Evolutionary conservation across 2,888 invertebrate species (phyloP).

Genomic region (Habroteleia sp.): DNA sequence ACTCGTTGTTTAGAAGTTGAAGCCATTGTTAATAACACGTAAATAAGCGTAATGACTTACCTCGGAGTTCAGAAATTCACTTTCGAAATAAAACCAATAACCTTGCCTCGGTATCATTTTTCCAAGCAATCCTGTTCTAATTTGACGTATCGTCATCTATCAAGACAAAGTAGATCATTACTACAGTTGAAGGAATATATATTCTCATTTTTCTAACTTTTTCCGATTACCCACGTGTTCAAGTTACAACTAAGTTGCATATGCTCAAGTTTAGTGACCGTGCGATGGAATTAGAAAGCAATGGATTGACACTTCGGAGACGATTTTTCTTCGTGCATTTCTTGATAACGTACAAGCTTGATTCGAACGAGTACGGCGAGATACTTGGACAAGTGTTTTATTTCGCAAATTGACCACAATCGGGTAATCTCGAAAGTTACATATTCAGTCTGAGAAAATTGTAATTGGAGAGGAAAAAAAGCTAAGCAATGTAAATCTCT

Average conservation of each 20-base stretch:
- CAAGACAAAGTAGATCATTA: neutral
- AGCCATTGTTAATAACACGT: constrained; percentile 17
- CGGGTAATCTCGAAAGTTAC: constrained; percentile 31
- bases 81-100: constrained; percentile 51
- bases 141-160: constrained; percentile 1
- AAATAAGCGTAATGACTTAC: constrained; percentile 4
- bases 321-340: constrained; percentile 55
- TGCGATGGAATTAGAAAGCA: constrained; percentile 64
- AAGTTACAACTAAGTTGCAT: constrained; percentile 43
- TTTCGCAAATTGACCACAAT: constrained; percentile 25
- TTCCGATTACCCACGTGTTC: constrained; percentile 20
- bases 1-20: constrained; percentile 7
- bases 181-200: neutral
- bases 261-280: constrained; percentile 64
- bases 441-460: constrained; percentile 10
- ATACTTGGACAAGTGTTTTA: constrained; percentile 21
- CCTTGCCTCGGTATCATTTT: constrained; percentile 32
- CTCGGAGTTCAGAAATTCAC: constrained; percentile 21
- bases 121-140: constrained; percentile 8
- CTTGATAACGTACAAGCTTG: constrained; percentile 49
- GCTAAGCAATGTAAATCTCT: too few species aligned
- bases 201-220: neutral
- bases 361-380: constrained; percentile 26
- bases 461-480: too few species aligned
- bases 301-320: constrained; percentile 62